A percentile compares a stretch with the other conserved stretches of the same genome.
These are phyloP conservation scores for Protomyctophum bolini DNA, from an alignment of 2,113 vertebrate genomes.

Conservation along the genomic window DNA sequence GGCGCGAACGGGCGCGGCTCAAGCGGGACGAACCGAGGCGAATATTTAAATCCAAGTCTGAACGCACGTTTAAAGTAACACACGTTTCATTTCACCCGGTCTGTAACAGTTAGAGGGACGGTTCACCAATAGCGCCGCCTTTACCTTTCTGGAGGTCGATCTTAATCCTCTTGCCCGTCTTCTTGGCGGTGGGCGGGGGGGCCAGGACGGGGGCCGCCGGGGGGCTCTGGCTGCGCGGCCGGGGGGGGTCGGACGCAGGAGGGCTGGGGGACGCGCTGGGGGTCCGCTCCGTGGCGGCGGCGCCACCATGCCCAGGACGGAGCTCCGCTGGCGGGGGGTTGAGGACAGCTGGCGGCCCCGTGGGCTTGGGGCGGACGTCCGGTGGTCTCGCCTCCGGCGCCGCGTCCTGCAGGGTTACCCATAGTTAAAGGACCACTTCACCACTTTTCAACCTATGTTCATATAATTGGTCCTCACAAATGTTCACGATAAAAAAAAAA, in stretches of 20 bases:
- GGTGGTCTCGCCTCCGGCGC: constrained; percentile 28
- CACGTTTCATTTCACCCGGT: too few relatives aligned
- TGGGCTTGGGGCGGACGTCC: constrained; percentile 35
- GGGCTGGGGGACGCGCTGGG: constrained; percentile 30
- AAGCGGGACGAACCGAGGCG: too few relatives aligned
- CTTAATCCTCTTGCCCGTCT: constrained; percentile 85
- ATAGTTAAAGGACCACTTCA: too few relatives aligned
- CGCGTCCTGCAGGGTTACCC: not conserved
- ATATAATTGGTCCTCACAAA: not conserved
- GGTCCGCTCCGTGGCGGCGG: constrained; percentile 15
- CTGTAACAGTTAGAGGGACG: not conserved
- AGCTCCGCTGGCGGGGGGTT: constrained; percentile 7
- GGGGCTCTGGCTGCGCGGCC: constrained; percentile 61
- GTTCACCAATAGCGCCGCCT: not conserved
- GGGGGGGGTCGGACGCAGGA: constrained; percentile 54
- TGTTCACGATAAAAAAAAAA: too few relatives aligned
- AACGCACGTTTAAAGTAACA: too few relatives aligned
- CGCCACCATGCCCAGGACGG: not conserved
- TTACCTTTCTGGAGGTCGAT: constrained; percentile 96
- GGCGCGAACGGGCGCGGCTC: too few relatives aligned
- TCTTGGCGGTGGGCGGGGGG: constrained; percentile 80
- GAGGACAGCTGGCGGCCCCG: constrained; percentile 2
- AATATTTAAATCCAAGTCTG: too few relatives aligned
- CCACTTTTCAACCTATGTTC: not conserved
- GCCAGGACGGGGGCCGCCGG: not conserved